Evolutionary conservation across 2,888 invertebrate genomes (phyloP), one percentile per base, ranked within the genome.

Genomic region (Nesidiocoris tenuis): DNA sequence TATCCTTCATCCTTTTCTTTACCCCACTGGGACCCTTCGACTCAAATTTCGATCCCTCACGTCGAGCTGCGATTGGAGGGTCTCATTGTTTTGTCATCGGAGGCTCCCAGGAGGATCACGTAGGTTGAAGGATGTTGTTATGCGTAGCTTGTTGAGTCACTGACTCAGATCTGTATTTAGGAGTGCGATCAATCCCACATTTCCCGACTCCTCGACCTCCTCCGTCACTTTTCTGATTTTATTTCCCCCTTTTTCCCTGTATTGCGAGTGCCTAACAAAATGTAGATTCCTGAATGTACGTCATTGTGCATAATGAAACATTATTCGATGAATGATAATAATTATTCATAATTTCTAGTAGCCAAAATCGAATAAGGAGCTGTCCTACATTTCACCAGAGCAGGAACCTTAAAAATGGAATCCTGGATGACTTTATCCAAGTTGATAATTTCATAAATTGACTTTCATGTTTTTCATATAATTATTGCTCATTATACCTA

Each of bases 91-190:
- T 39, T 39, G 39, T 39, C 39, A 39, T 39, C 12, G 39, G 39
- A 39, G 39, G 39, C 39, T 39, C 39, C 39, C 5, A 39, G 39
- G 12, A 12, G 59, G 59, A n/a, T 59, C 59, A 59, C 19, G 59
- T 59, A 18, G 59, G 59, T 59, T 59, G 59, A 59, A 59, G 59
- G 59, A 59, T 59, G 59, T 59, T 39, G 39, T 7, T 39, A 12
- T 39, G 3, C 3, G 5, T 39, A 12, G 39, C 12, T 39, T 7
- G 39, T 39, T 59, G 59, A 18, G 59, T 18, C 59, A 59, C 17
- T 59, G 59, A 59, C 59, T 59, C 59, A 59, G 59, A 59, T 59
- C 59, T 19, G 59, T 59, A 59, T 59, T 59, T 59, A 59, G 59
- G 59, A 59, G 19, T 59, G n/a, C n/a, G 59, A 39, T 39, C 39